Evolutionary conservation across 2,797 vertebrate genomes (phyloP).

Genomic region (Malacoraja senta): DNA sequence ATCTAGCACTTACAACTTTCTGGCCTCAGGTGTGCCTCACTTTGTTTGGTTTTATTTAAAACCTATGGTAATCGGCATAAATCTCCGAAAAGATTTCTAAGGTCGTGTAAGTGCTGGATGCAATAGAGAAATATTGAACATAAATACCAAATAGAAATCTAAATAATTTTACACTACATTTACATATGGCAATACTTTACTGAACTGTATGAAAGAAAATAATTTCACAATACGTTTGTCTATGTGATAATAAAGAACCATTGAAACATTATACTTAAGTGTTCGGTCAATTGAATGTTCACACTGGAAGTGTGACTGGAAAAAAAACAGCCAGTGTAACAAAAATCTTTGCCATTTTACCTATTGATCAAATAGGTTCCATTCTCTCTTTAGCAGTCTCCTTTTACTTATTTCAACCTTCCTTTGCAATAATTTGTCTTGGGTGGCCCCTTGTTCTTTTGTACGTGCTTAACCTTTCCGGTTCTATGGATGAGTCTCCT

Average conservation of each 20-base stretch:
- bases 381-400: not conserved
- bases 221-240: too few relatives aligned
- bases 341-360: not conserved
- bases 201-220: too few relatives aligned
- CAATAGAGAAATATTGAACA: not conserved
- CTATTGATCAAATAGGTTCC: slow-evolving; percentile 2
- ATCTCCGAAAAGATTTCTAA: not conserved
- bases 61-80: not conserved
- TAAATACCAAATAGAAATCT: not conserved
- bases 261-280: too few relatives aligned
- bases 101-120: not conserved
- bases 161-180: not conserved
- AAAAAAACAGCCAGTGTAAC: not conserved
- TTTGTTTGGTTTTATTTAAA: not conserved
- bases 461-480: not conserved
- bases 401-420: not conserved
- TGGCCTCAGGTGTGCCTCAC: too few relatives aligned
- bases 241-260: too few relatives aligned
- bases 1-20: too few relatives aligned
- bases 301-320: not conserved
- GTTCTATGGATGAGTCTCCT: not conserved
- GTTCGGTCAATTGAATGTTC: not conserved
- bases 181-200: too few relatives aligned
- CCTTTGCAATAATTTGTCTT: not conserved
- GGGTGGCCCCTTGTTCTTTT: slow-evolving; percentile 11